Percentiles rank a stretch among this genome's conserved stretches.
phyloP scores from a whole-genome alignment of 2,797 vertebrate genomes.

The Halcyon smyrnensis region DNA sequence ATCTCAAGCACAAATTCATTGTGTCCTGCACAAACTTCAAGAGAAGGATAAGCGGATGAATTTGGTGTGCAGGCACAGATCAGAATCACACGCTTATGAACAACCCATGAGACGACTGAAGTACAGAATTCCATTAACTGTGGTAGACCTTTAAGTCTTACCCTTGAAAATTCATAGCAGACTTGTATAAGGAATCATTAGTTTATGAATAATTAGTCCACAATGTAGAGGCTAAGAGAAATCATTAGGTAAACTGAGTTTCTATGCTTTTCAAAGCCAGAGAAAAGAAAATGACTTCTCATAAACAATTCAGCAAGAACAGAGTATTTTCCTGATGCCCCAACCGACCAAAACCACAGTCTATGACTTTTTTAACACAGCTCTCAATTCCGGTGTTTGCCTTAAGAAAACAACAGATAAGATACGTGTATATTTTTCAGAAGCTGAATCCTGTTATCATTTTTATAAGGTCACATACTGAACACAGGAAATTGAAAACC shows the following conservation, averaged over 20 bases:
- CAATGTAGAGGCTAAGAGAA: not conserved
- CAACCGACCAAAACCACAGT: not conserved
- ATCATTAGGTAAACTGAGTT: not conserved
- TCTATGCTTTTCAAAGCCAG: not conserved
- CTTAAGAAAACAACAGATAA: slow-evolving; percentile 5
- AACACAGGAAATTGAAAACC: slow-evolving; percentile 19
- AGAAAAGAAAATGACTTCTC: not conserved
- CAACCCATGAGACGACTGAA: not conserved
- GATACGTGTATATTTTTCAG: not conserved
- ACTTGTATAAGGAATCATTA: not conserved
- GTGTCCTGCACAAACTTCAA: not conserved
- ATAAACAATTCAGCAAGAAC: not conserved
- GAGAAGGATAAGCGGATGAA: not conserved
- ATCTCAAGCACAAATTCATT: not conserved
- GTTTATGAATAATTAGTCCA: not conserved
- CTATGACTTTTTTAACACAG: not conserved
- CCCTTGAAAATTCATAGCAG: not conserved
- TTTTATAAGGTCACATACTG: slow-evolving; percentile 27
- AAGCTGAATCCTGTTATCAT: slow-evolving; percentile 5
- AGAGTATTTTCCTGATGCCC: not conserved
- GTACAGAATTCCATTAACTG: not conserved
- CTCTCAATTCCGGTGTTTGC: not conserved
- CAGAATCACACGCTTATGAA: not conserved
- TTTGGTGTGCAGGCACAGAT: not conserved
- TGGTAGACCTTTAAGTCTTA: not conserved